Evolutionary conservation across 1,140 invertebrate genomes (phyloP).

Genomic region (Mesaphorura yosii): DNA sequence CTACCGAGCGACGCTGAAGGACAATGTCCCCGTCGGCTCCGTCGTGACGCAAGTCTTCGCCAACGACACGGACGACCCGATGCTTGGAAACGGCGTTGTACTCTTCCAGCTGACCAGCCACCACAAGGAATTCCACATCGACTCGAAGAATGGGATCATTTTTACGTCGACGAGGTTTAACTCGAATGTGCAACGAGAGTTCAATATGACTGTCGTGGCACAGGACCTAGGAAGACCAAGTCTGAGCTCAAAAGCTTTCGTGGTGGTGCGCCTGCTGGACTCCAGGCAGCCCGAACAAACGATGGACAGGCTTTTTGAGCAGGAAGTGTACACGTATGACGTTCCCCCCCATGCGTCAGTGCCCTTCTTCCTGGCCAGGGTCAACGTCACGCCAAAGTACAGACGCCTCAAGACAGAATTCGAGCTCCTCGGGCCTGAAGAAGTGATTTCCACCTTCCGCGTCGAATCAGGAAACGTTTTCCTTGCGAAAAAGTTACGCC

Average conservation of each 20-base stretch:
- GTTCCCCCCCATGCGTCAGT: slow-evolving; percentile 59
- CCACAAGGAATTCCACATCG: slow-evolving; percentile 49
- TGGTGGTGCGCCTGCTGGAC: slow-evolving; percentile 52
- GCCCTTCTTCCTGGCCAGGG: slow-evolving; percentile 52
- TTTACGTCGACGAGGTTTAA: slow-evolving; percentile 60
- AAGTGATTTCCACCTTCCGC: slow-evolving; percentile 46
- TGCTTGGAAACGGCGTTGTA: slow-evolving; percentile 70
- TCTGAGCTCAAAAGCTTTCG: slow-evolving; percentile 56
- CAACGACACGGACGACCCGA: slow-evolving; percentile 69
- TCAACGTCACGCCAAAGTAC: slow-evolving; percentile 53
- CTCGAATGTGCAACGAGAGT: slow-evolving; percentile 49
- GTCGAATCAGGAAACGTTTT: slow-evolving; percentile 63
- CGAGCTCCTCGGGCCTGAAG: slow-evolving; percentile 41
- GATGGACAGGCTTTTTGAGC: slow-evolving; percentile 24
- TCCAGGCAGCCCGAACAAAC: slow-evolving; percentile 43
- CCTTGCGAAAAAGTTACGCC: slow-evolving; percentile 53
- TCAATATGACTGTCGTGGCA: slow-evolving; percentile 67
- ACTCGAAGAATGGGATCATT: slow-evolving; percentile 65
- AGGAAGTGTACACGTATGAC: slow-evolving; percentile 28
- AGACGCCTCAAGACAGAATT: slow-evolving; percentile 37
- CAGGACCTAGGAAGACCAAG: slow-evolving; percentile 71
- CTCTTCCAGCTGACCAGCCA: slow-evolving; percentile 49
- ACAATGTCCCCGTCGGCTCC: slow-evolving; percentile 55
- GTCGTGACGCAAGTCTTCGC: slow-evolving; percentile 59
- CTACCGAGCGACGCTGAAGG: slow-evolving; percentile 54